These are phyloP conservation scores for Chrysemys picta DNA, from an alignment of 2,113 vertebrate species.

Conservation along the genomic window DNA sequence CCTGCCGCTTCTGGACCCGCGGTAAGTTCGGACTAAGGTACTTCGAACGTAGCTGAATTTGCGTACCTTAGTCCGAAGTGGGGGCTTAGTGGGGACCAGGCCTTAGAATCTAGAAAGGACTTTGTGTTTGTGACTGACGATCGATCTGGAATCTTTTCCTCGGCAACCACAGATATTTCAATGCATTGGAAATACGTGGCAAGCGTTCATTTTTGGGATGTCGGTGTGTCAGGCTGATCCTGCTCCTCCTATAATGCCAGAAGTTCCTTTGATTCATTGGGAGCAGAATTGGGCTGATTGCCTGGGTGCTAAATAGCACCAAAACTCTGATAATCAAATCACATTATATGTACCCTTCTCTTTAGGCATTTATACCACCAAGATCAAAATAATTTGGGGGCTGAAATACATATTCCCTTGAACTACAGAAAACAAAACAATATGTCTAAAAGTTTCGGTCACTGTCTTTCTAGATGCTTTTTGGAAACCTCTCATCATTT, in stretches of 20 bases:
- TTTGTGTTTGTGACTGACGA: fast-evolving
- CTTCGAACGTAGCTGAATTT: too few relatives aligned
- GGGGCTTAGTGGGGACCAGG: too few relatives aligned
- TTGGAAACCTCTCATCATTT: background rate
- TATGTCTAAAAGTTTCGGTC: fast-evolving
- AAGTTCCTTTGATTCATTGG: background rate
- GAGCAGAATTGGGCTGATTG: background rate
- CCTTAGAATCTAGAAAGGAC: background rate
- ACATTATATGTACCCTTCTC: background rate
- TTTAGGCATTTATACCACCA: background rate
- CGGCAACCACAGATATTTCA: background rate
- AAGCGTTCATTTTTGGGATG: fast-evolving
- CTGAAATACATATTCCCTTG: background rate
- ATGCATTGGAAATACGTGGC: background rate
- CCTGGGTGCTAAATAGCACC: background rate
- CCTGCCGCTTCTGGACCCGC: too few relatives aligned
- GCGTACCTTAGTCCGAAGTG: too few relatives aligned
- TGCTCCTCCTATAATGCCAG: background rate
- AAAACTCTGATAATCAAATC: background rate
- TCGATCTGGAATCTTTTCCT: background rate
- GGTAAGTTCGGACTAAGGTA: too few relatives aligned
- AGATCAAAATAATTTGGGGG: background rate
- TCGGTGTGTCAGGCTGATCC: background rate
- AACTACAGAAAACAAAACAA: fast-evolving
- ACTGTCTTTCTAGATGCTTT: background rate